Evolutionary conservation across 1,140 invertebrate species (phyloP).

Genomic region (Drosophila bifasciata): DNA sequence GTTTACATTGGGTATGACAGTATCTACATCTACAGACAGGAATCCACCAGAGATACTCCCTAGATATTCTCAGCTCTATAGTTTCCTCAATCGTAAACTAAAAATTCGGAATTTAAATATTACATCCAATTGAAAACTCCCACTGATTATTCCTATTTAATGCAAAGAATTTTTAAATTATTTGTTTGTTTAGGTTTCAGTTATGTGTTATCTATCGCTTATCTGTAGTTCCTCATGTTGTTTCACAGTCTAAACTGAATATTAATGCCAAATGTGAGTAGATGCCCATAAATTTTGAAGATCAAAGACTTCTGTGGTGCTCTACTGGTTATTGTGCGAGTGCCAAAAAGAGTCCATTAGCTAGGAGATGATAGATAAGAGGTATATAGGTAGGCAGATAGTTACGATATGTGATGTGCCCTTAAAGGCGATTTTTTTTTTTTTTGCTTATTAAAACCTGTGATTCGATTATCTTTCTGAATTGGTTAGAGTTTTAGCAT

Average conservation of each 20-base stretch:
- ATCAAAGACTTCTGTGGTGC: slow-evolving; percentile 34
- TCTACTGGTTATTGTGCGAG: neutral
- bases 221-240: slow-evolving; percentile 39
- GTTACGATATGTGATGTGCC: too few species aligned
- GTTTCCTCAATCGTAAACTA: neutral
- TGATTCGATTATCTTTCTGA: too few species aligned
- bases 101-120: too few species aligned
- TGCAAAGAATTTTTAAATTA: slow-evolving; percentile 12
- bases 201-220: slow-evolving; percentile 38
- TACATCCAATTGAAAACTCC: too few species aligned
- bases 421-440: too few species aligned
- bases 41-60: too few species aligned
- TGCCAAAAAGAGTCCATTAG: neutral
- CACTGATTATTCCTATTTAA: neutral
- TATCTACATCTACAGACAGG: too few species aligned
- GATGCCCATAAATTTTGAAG: slow-evolving; percentile 23
- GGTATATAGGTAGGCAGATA: too few species aligned
- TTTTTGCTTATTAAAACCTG: too few species aligned
- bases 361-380: neutral
- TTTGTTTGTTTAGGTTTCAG: slow-evolving; percentile 16
- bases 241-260: slow-evolving; percentile 31
- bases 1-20: too few species aligned
- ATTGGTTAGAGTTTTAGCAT: too few species aligned
- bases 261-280: slow-evolving; percentile 36
- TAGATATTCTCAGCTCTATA: too few species aligned